Evolutionary conservation across 2,113 vertebrate species (phyloP).

Genomic region (Sander vitreus): DNA sequence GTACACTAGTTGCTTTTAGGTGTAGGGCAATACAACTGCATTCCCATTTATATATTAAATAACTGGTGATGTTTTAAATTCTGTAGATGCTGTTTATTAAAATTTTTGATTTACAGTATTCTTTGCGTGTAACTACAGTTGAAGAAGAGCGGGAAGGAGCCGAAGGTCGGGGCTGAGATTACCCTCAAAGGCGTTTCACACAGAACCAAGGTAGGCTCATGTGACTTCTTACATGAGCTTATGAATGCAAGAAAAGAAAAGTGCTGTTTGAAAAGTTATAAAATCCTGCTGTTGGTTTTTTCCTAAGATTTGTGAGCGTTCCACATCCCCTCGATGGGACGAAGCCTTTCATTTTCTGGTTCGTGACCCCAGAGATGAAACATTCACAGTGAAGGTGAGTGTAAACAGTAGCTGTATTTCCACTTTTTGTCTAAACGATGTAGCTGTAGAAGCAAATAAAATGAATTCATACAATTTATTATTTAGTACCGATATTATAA

Average conservation of each 20-base stretch:
- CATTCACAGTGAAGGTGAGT: constrained; percentile 88
- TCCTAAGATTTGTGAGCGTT: constrained; percentile 82
- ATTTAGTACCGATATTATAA: background rate
- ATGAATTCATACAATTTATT: background rate
- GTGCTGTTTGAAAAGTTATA: background rate
- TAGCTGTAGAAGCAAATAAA: background rate
- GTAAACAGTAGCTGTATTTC: background rate
- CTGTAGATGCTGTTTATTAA: background rate
- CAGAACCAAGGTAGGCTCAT: constrained; percentile 88
- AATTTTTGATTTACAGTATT: background rate
- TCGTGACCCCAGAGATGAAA: constrained; percentile 87
- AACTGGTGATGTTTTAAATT: constrained; percentile 13
- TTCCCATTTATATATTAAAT: background rate
- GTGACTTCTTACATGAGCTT: background rate
- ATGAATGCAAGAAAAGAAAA: background rate
- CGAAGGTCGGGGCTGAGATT: constrained; percentile 85
- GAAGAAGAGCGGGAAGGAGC: constrained; percentile 90
- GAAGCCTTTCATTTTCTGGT: constrained; percentile 90
- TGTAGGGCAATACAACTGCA: background rate
- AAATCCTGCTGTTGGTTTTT: background rate
- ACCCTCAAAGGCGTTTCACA: constrained; percentile 79
- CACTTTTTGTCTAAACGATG: background rate
- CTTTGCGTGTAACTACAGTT: constrained; percentile 78
- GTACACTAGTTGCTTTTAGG: background rate
- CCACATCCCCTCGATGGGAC: constrained; percentile 89